Base-by-base conservation (phyloP, 2,888 invertebrate genomes). In the Ormyrus nitidulus region DNA sequence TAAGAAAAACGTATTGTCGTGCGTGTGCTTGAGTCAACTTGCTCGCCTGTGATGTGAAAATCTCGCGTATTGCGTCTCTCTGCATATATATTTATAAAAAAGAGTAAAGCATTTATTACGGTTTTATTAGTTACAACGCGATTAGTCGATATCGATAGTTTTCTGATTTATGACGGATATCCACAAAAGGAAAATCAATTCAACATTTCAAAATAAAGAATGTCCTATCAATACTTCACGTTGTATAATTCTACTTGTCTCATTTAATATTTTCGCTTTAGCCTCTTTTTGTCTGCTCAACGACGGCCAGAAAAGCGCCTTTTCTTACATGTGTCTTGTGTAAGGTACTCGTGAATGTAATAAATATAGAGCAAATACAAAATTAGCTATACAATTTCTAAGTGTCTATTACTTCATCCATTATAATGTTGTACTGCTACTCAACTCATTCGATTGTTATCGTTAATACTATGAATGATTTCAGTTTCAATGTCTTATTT, bases 291-390 rank as follows among this genome's bases (percentile, higher is more conserved):
- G 44, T 77, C 11, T 78, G 53, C 11, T 73, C 44, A 53, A 66
- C 74, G 48, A 66, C 59, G 54, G 70, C 46, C n/a, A 56, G 53
- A 74, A 74, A 65, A 66, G 73, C 77, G 54, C 66, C 54, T 65
- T 34, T 66, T 65, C n/a, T 49, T 62, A 61, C 56, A 6, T 65
- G 59, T 49, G 9, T 74, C 34, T 66, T 61, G 71, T 72, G 73
- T 81, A 80, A 84, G 77, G 81, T 82, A 80, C 80, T 74, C 76
- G 72, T 83, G 81, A 83, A 85, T 84, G 84, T 83, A 88, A 87
- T 87, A 88, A 89, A 87, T 87, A 77, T 54, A 86, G 83, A 86
- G 83, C 85, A 85, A 85, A 88, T 89, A 88, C 82, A 88, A 89
- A 89, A 88, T 88, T 86, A 87, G 83, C 85, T 87, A 86, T 88